A percentile compares a stretch with the other conserved stretches of the same genome.
These are phyloP conservation scores for Phaenicophaeus curvirostris DNA, from an alignment of 2,797 vertebrate genomes.

Conservation along the genomic window DNA sequence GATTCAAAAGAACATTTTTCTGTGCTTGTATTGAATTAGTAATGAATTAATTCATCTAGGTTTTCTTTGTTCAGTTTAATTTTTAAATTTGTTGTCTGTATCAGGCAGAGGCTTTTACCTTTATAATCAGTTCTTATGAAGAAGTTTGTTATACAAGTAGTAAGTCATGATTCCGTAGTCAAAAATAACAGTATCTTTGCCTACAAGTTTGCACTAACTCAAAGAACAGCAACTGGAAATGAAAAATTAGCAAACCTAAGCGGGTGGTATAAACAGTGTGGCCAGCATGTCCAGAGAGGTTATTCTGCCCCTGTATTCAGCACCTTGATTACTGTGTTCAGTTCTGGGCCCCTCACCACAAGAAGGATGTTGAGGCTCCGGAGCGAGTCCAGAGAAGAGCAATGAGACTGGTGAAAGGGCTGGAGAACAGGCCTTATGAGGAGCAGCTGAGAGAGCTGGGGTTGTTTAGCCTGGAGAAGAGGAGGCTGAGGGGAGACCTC, in stretches of 20 bases:
- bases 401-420: too few relatives aligned
- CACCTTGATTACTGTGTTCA: too few relatives aligned
- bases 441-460: too few relatives aligned
- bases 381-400: too few relatives aligned
- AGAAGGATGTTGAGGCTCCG: too few relatives aligned
- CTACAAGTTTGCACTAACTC: neutral
- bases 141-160: neutral
- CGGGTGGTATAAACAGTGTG: neutral
- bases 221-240: neutral
- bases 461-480: too few relatives aligned
- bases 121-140: neutral
- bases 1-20: neutral
- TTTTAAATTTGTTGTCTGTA: neutral
- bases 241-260: neutral
- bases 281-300: too few relatives aligned
- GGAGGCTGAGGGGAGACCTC: too few relatives aligned
- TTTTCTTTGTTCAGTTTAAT: neutral
- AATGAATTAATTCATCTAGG: neutral
- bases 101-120: neutral
- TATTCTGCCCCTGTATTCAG: too few relatives aligned
- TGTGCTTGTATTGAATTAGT: neutral
- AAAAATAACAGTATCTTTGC: neutral
- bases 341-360: too few relatives aligned
- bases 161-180: neutral
- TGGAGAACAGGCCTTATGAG: too few relatives aligned